Conservation (phyloP, 2,888 invertebrate genomes). For the Odiellus spinosus region DNA sequence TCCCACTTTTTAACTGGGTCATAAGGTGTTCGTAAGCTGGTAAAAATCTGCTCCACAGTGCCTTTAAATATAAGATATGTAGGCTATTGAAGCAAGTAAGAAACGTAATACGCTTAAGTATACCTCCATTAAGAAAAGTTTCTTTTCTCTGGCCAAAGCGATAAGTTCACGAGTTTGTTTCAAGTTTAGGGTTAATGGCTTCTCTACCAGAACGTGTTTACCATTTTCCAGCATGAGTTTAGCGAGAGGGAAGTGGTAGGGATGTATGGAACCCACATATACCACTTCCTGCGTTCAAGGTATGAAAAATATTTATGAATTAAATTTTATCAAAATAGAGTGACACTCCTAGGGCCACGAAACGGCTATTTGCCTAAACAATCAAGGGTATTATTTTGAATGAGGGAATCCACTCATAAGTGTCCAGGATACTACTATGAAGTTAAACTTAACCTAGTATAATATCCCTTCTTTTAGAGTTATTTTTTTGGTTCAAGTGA, state of each 20-base stretch:
- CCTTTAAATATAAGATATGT: slow-evolving; percentile 36
- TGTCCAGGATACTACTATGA: no score
- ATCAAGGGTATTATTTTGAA: not conserved
- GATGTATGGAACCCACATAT: slow-evolving; percentile 62
- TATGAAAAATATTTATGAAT: no score
- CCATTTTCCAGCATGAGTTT: slow-evolving; percentile 59
- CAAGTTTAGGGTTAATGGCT: slow-evolving; percentile 64
- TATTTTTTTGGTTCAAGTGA: no score
- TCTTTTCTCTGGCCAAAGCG: slow-evolving; percentile 45
- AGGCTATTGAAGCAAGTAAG: not conserved
- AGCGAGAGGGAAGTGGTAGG: slow-evolving; percentile 51
- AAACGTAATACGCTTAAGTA: slow-evolving; percentile 2
- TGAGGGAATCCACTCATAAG: no score
- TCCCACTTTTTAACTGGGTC: slow-evolving; percentile 45
- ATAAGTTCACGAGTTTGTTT: slow-evolving; percentile 55
- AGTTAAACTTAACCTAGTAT: no score
- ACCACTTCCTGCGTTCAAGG: slow-evolving; percentile 49
- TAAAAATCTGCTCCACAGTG: slow-evolving; percentile 72
- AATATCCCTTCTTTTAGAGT: no score
- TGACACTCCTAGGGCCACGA: no score
- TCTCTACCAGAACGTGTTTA: slow-evolving; percentile 79
- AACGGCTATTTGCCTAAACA: not conserved
- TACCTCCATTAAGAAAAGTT: slow-evolving; percentile 61
- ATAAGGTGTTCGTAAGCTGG: slow-evolving; percentile 43
- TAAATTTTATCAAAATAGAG: no score